Conservation (phyloP, 2,888 invertebrate species). For the Leptinotarsa juncta region DNA sequence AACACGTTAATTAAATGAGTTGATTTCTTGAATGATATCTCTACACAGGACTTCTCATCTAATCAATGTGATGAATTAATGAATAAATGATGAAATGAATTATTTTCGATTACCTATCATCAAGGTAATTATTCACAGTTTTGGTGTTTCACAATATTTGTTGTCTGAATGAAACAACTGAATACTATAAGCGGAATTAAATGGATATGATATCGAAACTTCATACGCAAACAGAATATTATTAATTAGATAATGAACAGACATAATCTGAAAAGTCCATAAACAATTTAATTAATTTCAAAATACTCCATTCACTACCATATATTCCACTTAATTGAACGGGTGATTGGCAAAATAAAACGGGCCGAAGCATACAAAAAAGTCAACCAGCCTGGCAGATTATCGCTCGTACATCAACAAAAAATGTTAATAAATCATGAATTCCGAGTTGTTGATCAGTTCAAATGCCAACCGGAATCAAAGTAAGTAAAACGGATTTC, state of each 20-base stretch:
- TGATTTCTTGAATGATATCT: too few species aligned
- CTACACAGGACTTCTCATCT: too few species aligned
- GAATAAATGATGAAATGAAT: too few species aligned
- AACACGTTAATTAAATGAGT: too few species aligned
- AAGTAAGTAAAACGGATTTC: slow-evolving; percentile 56
- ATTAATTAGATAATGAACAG: slow-evolving; percentile 7
- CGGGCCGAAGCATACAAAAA: slow-evolving; percentile 9
- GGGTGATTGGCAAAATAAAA: slow-evolving; percentile 27
- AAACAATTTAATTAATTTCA: slow-evolving; percentile 11
- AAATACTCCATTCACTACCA: neutral
- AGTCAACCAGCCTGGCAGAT: slow-evolving; percentile 5
- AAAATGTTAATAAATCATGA: slow-evolving; percentile 22
- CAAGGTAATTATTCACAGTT: too few species aligned
- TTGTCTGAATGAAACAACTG: too few species aligned
- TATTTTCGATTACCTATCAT: too few species aligned
- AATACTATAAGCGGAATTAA: neutral
- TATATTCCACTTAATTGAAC: slow-evolving; percentile 13
- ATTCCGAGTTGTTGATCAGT: slow-evolving; percentile 16
- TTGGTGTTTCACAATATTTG: too few species aligned
- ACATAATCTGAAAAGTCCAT: slow-evolving; percentile 16
- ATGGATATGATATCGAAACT: neutral
- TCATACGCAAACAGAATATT: neutral
- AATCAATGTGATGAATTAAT: too few species aligned
- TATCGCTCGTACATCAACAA: neutral
- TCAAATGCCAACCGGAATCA: slow-evolving; percentile 28